Base-by-base conservation (phyloP, 2,113 vertebrate genomes). In the Actenoides hombroni region DNA sequence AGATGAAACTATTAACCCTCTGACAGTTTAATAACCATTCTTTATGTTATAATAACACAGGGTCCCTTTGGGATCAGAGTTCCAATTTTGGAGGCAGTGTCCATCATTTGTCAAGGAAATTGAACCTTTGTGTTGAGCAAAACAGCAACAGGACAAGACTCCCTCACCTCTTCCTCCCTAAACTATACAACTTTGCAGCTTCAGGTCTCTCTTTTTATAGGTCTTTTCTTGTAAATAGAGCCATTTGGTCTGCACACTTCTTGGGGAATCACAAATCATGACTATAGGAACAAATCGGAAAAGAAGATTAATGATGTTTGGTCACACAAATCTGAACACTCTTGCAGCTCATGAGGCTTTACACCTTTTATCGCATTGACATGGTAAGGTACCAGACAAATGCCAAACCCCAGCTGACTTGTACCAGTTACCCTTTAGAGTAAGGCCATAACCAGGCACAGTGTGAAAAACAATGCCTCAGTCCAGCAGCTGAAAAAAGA, bases 11-110 rank as follows among this genome's bases (percentile, higher is more conserved):
- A 97, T 98, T 98, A 97, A 97, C 97, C 93, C 97, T 96, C 94
- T 97, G 98, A 98, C 97, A 98, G 96, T 98, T 98, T 98, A 98
- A 98, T 98, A 98, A 98, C 93, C 96, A 94, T 98, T 98, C 97
- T 98, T 98, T 98, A 98, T 98, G 97, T 98, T 98, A 97, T 98
- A 98, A 98, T 98, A 98, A 98, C 98, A 98, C 89, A 96, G 63
- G 91, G 71, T 90, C 92, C 93, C 97, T 97, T 97, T 96, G 97
- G 94, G 98, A 97, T 98, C 96, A 94, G 78, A 97, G 97, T 98
- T 98, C 98, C 97, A 97, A 97, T 98, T 98, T 98, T 98, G 92
- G 93, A 94, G 83, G 85, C 94, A 95, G 94, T 97, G 97, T 97
- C 97, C 95, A 98, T 98, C 97, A 98, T 97, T 97, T 86, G 83